A percentile compares a stretch with the other conserved stretches of the same genome.
phyloP scores from a whole-genome alignment of 2,888 invertebrate genomes.

The Dasysyrphus albostriatus region DNA sequence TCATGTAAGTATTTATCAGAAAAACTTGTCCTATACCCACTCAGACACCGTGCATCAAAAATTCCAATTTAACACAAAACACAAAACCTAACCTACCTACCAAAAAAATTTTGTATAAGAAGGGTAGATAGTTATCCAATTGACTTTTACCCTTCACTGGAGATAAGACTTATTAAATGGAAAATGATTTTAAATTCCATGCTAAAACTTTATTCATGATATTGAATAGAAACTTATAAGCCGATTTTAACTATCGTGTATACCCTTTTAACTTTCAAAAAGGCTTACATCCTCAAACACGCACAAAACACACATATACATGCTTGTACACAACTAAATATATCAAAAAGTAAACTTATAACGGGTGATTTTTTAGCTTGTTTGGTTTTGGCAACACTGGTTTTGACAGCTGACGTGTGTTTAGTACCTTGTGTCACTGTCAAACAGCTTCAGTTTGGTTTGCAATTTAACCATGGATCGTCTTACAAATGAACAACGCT shows the following conservation, averaged over 20 bases:
- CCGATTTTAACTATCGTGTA: constrained; percentile 14
- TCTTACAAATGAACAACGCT: too few species aligned
- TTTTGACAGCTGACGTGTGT: too few species aligned
- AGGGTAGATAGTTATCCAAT: background rate
- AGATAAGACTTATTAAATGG: constrained; percentile 13
- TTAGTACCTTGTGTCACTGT: too few species aligned
- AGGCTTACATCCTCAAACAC: background rate
- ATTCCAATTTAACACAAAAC: background rate
- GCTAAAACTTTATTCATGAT: background rate
- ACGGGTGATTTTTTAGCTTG: too few species aligned
- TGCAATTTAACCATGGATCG: too few species aligned
- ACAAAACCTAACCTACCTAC: background rate
- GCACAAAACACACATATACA: background rate
- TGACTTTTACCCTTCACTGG: background rate
- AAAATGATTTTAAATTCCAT: constrained; percentile 8
- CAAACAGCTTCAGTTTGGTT: too few species aligned
- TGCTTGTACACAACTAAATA: background rate
- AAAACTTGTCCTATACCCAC: too few species aligned
- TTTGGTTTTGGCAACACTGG: too few species aligned
- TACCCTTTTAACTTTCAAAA: background rate
- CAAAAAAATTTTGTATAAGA: background rate
- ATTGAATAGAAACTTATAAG: constrained; percentile 25
- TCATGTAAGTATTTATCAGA: too few species aligned
- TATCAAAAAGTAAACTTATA: background rate
- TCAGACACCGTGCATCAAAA: too few species aligned